A percentile compares a stretch with the other conserved stretches of the same genome.
Conservation (phyloP, 2,113 vertebrate genomes). For the Pitta sordida region DNA sequence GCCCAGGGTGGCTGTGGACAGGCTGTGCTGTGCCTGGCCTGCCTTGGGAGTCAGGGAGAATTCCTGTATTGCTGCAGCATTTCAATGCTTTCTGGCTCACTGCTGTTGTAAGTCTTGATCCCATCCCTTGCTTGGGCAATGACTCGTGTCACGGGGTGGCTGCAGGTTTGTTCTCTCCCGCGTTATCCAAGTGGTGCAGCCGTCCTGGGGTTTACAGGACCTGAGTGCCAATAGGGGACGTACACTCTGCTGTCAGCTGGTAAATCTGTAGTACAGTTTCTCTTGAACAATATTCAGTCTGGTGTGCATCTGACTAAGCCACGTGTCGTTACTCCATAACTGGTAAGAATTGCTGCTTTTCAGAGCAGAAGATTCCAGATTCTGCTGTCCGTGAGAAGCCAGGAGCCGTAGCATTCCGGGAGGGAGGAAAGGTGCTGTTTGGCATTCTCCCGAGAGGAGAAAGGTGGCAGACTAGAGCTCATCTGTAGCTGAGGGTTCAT, state of each 20-base stretch:
- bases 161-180: not conserved
- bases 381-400: not conserved
- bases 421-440: not conserved
- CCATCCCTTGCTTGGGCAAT: not conserved
- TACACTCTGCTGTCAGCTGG: not conserved
- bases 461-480: slow-evolving; percentile 57
- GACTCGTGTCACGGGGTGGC: not conserved
- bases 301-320: not conserved
- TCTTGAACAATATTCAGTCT: not conserved
- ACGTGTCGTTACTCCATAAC: not conserved
- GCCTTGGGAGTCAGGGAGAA: not conserved
- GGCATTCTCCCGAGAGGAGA: not conserved
- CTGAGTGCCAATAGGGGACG: not conserved
- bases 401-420: not conserved
- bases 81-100: not conserved
- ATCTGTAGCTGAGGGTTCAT: slow-evolving; percentile 1
- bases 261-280: not conserved
- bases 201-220: not conserved
- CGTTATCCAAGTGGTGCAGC: not conserved
- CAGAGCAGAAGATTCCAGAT: not conserved
- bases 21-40: not conserved
- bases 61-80: not conserved
- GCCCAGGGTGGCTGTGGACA: not conserved
- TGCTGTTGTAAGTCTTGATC: not conserved
- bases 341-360: not conserved